Evolutionary conservation across 2,888 invertebrate species (phyloP).

Genomic region (Agapostemon virescens): DNA sequence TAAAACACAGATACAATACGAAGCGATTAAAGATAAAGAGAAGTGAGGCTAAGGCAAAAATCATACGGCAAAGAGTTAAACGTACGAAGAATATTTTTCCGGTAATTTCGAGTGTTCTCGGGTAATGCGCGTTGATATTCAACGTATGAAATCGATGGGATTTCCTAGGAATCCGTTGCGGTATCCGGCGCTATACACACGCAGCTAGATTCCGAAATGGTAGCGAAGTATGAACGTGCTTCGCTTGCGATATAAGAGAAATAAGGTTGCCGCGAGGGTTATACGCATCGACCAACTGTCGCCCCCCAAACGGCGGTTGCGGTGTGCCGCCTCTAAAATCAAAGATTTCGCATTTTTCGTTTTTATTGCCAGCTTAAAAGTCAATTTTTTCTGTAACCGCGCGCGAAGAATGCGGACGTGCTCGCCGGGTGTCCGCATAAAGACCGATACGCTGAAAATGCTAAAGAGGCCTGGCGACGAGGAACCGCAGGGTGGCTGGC

Average conservation of each 20-base stretch:
- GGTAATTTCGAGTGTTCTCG: conserved; percentile 14
- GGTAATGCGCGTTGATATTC: conserved; percentile 59
- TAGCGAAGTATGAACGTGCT: conserved; percentile 75
- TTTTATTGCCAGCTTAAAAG: conserved; percentile 80
- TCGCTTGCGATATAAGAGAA: conserved; percentile 76
- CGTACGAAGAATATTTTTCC: neutral
- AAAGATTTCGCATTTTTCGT: conserved; percentile 75
- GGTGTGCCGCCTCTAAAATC: conserved; percentile 71
- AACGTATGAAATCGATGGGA: conserved; percentile 65
- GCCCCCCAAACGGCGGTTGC: conserved; percentile 57
- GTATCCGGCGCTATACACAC: conserved; percentile 58
- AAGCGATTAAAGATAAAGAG: no score
- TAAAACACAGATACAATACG: no score
- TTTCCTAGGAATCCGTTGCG: conserved; percentile 70
- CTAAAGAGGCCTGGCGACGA: conserved; percentile 62
- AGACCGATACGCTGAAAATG: conserved; percentile 65
- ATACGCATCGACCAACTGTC: conserved; percentile 79
- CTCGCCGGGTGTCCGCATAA: conserved; percentile 60
- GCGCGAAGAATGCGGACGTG: conserved; percentile 26
- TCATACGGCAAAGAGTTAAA: neutral
- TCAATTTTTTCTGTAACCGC: conserved; percentile 71
- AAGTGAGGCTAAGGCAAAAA: no score
- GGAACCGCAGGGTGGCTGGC: conserved; percentile 52
- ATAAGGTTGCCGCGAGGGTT: conserved; percentile 73
- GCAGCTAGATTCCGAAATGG: conserved; percentile 65